Base-by-base conservation (phyloP, 2,888 invertebrate species). In the Actias luna region DNA sequence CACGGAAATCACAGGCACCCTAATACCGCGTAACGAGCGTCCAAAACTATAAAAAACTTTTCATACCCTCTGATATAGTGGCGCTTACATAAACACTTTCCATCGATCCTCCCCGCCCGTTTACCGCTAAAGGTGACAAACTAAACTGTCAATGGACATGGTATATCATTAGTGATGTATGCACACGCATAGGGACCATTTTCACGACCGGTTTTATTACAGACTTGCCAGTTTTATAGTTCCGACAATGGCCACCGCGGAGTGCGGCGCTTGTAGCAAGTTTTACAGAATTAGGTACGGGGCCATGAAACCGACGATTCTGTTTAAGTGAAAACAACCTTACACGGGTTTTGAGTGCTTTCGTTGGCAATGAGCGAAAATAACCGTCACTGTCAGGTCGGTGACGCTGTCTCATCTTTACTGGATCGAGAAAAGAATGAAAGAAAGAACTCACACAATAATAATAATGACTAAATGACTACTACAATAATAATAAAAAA, bases 101-200 rank as follows among this genome's bases (percentile, higher is more conserved):
- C 63, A 63, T 65, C 58, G 59, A 42, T 50, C 61, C 52, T 42
- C 58, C 31, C 14, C 18, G 10, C 25, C 42, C 27, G 7, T 36
- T 59, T 59, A 59, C 25, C 59, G 27, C 42, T 39, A 39, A 52
- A 59, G 59, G 50, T 52, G 39, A 55, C 59, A 62, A 22, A 63
- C 50, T 25, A 42, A 74, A 65, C 71, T 65, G 69, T 71, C 81
- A 65, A 78, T 83, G 81, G 71, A 78, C 66, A 65, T 66, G 64
- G 71, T 67, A 77, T 71, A 75, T 89, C 86, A 88, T 89, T 89
- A 89, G 88, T 83, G 84, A 89, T 89, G 89, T 87, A 89, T 89
- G 88, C 87, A 85, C 79, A 80, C 83, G 79, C 65, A 75, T 78
- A 76, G 83, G 83, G 82, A 42, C 59, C 29, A 14, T 55, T 61